Conservation (phyloP, 2,888 invertebrate genomes). For the Adelphocoris suturalis region DNA sequence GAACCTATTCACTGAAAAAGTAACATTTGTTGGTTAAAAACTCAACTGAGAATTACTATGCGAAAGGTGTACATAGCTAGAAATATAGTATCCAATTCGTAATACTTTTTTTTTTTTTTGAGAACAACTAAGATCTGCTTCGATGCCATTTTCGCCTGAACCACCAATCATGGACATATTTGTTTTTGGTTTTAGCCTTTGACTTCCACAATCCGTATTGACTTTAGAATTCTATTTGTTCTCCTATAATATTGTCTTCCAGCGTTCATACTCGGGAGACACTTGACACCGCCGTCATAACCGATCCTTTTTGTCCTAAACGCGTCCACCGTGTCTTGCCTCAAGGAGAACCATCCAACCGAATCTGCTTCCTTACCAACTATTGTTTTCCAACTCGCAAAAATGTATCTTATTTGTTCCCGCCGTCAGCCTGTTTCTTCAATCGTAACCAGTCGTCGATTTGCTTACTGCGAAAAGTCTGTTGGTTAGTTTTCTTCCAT, state of each 20-base stretch:
- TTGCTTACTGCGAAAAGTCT: neutral
- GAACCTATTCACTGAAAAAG: too few species aligned
- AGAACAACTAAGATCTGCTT: too few species aligned
- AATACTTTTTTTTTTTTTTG: too few species aligned
- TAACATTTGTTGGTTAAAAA: too few species aligned
- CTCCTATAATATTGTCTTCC: neutral
- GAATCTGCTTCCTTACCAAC: constrained; percentile 49
- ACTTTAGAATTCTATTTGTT: too few species aligned
- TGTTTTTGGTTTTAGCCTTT: too few species aligned
- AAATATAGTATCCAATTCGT: too few species aligned
- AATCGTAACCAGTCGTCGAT: constrained; percentile 1
- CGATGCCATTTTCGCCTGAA: too few species aligned
- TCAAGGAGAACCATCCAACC: constrained; percentile 61
- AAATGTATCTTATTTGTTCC: constrained; percentile 50
- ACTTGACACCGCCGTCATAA: constrained; percentile 27
- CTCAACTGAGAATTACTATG: too few species aligned
- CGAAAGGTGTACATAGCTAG: too few species aligned
- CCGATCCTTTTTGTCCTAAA: constrained; percentile 45
- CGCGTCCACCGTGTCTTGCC: constrained; percentile 47
- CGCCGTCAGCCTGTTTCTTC: constrained; percentile 24
- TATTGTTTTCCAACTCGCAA: constrained; percentile 54
- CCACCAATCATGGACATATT: too few species aligned
- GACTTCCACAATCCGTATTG: too few species aligned
- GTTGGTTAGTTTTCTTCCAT: neutral
- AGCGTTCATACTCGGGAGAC: neutral